A percentile compares a stretch with the other conserved stretches of the same genome.
Conservation (phyloP, 2,113 vertebrate species). For the Diadophis punctatus region DNA sequence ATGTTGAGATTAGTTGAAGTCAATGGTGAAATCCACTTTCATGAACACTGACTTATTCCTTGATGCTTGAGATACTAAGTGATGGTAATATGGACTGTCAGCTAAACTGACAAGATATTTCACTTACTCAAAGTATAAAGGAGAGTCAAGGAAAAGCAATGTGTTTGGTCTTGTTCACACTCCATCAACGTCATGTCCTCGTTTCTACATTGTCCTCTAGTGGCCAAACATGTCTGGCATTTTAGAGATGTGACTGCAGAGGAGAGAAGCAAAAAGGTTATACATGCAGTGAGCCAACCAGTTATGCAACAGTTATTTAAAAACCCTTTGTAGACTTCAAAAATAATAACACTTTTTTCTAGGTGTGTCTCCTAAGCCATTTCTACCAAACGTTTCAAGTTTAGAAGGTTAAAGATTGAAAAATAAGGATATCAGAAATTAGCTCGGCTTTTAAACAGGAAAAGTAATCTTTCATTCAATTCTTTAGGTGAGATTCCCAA, state of each 20-base stretch:
- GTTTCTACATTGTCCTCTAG: not conserved
- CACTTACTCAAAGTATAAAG: fast-evolving
- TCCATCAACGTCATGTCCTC: not conserved
- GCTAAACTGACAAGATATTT: not conserved
- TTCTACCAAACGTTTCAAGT: not conserved
- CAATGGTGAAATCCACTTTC: not conserved
- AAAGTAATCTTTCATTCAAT: not conserved
- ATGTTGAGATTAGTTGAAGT: not conserved
- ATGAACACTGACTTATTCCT: not conserved
- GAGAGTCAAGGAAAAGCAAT: not conserved
- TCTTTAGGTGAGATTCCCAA: not conserved
- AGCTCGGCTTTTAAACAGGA: not conserved
- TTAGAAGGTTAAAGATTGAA: not conserved
- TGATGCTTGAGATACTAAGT: not conserved
- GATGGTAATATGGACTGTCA: not conserved
- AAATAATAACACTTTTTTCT: not conserved
- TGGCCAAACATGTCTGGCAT: not conserved
- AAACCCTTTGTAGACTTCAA: not conserved
- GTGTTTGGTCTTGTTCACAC: not conserved
- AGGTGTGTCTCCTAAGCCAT: not conserved
- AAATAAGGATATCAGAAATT: not conserved
- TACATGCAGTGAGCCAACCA: not conserved
- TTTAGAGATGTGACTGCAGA: not conserved
- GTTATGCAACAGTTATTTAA: not conserved
- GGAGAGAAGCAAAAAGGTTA: not conserved